These are phyloP conservation scores for Drosophila anceps DNA, from an alignment of 2,888 invertebrate species.

Conservation along the genomic window DNA sequence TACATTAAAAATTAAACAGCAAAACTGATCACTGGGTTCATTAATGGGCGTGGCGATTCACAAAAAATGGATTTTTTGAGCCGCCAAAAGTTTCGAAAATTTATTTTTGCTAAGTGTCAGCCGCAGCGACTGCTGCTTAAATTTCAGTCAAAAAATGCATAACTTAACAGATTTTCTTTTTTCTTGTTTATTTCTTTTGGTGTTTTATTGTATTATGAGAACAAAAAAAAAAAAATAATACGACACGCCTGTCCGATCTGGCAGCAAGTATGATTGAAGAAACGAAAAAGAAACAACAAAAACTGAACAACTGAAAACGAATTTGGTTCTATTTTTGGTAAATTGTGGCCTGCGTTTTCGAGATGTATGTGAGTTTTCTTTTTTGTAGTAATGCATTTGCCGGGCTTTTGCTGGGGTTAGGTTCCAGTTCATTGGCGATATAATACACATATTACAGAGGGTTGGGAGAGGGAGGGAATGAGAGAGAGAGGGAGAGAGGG, in stretches of 20 bases:
- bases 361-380: slow-evolving; percentile 19
- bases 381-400: slow-evolving; percentile 23
- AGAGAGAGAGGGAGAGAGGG: neutral
- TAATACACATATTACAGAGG: slow-evolving; percentile 50
- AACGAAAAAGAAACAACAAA: neutral
- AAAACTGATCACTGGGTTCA: too few relatives aligned
- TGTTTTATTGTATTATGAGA: slow-evolving; percentile 14
- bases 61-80: neutral
- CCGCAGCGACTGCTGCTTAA: slow-evolving; percentile 45
- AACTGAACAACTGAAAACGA: slow-evolving; percentile 31
- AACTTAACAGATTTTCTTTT: slow-evolving; percentile 23
- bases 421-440: slow-evolving; percentile 68
- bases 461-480: neutral
- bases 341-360: slow-evolving; percentile 59
- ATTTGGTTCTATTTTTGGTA: slow-evolving; percentile 58
- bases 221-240: slow-evolving; percentile 26
- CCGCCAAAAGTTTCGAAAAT: neutral
- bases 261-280: neutral
- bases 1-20: neutral
- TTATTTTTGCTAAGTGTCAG: slow-evolving; percentile 4
- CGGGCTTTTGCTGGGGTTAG: slow-evolving; percentile 26
- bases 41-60: neutral
- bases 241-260: slow-evolving; percentile 42
- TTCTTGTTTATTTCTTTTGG: neutral
- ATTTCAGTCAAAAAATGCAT: slow-evolving; percentile 41